These are phyloP conservation scores for Chaetogeoica ovagalla DNA, from an alignment of 2,888 invertebrate genomes.

Conservation along the genomic window DNA sequence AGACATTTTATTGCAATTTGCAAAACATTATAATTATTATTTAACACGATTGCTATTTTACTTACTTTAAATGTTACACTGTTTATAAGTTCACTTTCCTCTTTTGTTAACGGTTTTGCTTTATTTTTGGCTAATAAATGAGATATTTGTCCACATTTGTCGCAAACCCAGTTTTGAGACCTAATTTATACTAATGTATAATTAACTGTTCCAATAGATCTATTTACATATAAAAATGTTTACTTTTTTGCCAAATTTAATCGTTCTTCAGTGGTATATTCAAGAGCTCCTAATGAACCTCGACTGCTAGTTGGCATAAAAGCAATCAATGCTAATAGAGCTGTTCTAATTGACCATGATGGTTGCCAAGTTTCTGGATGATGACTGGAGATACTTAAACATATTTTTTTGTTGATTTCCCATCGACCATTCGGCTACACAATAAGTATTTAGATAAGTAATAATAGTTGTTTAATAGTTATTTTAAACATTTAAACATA, in stretches of 20 bases:
- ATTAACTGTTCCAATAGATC: slow-evolving; percentile 8
- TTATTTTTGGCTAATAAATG: slow-evolving; percentile 62
- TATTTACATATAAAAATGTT: slow-evolving; percentile 47
- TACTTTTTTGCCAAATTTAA: slow-evolving; percentile 78
- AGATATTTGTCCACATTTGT: slow-evolving; percentile 66
- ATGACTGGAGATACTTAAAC: slow-evolving; percentile 90
- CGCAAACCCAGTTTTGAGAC: slow-evolving; percentile 69
- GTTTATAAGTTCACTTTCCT: slow-evolving; percentile 63
- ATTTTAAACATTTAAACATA: slow-evolving; percentile 59
- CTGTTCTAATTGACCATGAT: slow-evolving; percentile 94
- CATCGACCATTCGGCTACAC: slow-evolving; percentile 88
- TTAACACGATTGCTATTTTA: background rate
- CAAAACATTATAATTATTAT: background rate
- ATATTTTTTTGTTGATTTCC: slow-evolving; percentile 91
- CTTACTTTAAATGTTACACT: slow-evolving; percentile 62
- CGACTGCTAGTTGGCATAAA: slow-evolving; percentile 91
- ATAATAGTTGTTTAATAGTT: background rate
- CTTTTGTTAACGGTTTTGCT: slow-evolving; percentile 61
- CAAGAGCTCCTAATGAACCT: slow-evolving; percentile 88
- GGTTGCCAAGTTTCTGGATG: slow-evolving; percentile 99
- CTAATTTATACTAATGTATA: slow-evolving; percentile 58
- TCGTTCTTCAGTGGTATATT: slow-evolving; percentile 84
- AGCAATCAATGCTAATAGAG: slow-evolving; percentile 85
- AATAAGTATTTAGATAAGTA: slow-evolving; percentile 5
- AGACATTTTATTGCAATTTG: background rate